Evolutionary conservation across 2,113 vertebrate genomes (phyloP), one percentile per base, ranked within the genome.

Genomic region (Alligator mississippiensis): DNA sequence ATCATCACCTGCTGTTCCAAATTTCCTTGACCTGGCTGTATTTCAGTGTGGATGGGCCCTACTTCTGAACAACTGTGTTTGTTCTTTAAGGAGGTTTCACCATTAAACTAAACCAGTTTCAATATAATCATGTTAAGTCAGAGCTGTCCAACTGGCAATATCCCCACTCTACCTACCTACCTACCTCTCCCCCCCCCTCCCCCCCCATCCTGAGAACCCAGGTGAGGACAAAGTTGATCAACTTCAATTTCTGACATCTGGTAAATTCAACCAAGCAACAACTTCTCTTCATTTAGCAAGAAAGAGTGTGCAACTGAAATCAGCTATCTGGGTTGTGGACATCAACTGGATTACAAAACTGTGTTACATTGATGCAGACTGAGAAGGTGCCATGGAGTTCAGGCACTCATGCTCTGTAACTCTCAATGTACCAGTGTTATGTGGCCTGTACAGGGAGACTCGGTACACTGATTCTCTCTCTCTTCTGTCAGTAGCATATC

Each of bases 181-280:
- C 34, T 34, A 34, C 34, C 34, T 34, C 34, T 34, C 34, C 34
- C 34, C 34, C 34, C 34, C 34, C 34, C 34, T 34, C 34, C 55
- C 27, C 61, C 54, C 78, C 58, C 88, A 85, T 63, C 75, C 63
- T 64, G 60, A 47, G 60, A 85, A 55, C 70, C n/a, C 70, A 84
- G 38, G 70, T 70, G 58, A 83, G 88, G 70, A 87, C 75, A 94
- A 72, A 47, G 79, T 14, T 87, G 79, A 91, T 87, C 75, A 25
- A 54, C 15, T 77, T 90, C 84, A 54, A 90, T 22, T 47, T 85
- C 85, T 59, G 61, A 55, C 2, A 74, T 60, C 55, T 70, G 68
- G 63, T 94, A 21, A 90, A 90, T 57, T 34, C 91, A 95, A 70
- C 38, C 75, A 89, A 90, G 11, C 17, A 87, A 75, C 28, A 96